These are phyloP conservation scores for Coptodon rendalli DNA, from an alignment of 2,113 vertebrate species.

Conservation along the genomic window DNA sequence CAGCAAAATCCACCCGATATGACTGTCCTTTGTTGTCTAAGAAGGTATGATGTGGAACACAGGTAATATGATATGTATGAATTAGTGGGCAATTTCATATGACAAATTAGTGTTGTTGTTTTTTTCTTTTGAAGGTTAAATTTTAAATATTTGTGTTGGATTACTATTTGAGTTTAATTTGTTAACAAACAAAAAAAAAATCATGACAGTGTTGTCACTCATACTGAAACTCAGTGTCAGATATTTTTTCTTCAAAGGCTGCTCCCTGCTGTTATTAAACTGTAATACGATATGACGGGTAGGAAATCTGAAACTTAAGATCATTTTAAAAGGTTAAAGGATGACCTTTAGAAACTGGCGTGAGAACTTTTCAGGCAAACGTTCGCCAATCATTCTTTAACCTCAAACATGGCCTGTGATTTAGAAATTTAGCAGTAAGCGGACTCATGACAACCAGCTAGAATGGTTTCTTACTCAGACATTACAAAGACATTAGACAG, in stretches of 20 bases:
- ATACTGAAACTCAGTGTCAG: neutral
- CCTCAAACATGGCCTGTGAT: neutral
- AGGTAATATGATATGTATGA: neutral
- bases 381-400: neutral
- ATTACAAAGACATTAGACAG: neutral
- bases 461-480: neutral
- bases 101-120: neutral
- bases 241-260: neutral
- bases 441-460: neutral
- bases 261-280: neutral
- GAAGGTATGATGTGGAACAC: slow-evolving; percentile 34
- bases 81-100: neutral
- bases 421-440: neutral
- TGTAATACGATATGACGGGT: neutral
- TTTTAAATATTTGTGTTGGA: neutral
- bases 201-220: neutral
- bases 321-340: neutral
- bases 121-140: neutral
- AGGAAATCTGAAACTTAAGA: neutral
- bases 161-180: neutral
- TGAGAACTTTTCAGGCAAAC: neutral
- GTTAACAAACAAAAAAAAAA: neutral
- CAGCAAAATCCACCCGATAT: neutral
- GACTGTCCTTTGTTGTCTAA: slow-evolving; percentile 62
- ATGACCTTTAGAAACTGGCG: neutral